These are phyloP conservation scores for Trematomus loennbergii DNA, from an alignment of 2,113 vertebrate genomes.

Conservation along the genomic window DNA sequence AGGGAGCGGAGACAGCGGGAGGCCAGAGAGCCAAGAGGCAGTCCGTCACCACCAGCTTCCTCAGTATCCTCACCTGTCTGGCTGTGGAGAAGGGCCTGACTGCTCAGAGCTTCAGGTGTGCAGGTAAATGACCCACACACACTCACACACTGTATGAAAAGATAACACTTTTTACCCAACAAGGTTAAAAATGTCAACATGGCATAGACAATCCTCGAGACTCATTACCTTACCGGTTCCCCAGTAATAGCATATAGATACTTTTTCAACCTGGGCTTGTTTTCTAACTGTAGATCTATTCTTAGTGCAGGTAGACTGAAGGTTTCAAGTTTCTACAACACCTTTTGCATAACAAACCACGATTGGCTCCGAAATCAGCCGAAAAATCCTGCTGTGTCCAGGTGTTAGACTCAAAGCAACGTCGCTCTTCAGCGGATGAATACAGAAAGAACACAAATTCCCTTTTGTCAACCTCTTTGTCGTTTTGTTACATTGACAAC, in stretches of 20 bases:
- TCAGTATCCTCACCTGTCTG: constrained; percentile 94
- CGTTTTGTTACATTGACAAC: too few species aligned
- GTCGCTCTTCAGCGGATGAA: too few species aligned
- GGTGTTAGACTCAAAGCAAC: not conserved
- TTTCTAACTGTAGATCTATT: not conserved
- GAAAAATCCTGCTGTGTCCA: not conserved
- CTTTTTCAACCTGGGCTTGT: not conserved
- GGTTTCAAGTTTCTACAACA: not conserved
- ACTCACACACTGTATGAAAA: not conserved
- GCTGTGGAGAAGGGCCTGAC: constrained; percentile 97
- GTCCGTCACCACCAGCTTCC: constrained; percentile 97
- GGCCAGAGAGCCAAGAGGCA: constrained; percentile 89
- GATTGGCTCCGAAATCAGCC: not conserved
- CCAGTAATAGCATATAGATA: not conserved
- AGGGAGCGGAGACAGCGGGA: constrained; percentile 80
- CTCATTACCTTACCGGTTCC: not conserved
- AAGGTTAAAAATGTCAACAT: not conserved
- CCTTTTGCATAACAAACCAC: not conserved
- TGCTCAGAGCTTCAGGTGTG: constrained; percentile 97
- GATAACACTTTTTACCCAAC: not conserved
- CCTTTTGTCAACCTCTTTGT: too few species aligned
- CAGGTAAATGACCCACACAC: constrained; percentile 85
- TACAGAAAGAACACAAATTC: too few species aligned
- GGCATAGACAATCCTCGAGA: not conserved
- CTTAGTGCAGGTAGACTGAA: too few species aligned